Conservation (phyloP, 2,113 vertebrate species). For the Cyanoramphus novaezelandiae region DNA sequence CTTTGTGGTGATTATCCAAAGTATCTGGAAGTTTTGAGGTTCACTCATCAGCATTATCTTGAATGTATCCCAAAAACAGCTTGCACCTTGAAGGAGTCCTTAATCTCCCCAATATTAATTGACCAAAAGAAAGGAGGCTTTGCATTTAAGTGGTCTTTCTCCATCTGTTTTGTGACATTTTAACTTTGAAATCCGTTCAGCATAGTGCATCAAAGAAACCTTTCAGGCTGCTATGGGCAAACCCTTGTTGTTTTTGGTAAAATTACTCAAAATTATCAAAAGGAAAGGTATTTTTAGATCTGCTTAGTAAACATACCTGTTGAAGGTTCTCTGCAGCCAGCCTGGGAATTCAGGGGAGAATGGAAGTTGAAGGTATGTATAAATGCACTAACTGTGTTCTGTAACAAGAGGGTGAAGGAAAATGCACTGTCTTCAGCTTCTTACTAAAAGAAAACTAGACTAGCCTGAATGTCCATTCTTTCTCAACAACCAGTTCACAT, state of each 20-base stretch:
- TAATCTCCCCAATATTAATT: not conserved
- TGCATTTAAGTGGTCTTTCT: not conserved
- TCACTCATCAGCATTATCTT: not conserved
- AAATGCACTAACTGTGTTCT: not conserved
- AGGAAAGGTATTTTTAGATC: not conserved
- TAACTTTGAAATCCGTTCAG: not conserved
- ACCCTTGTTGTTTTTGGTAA: not conserved
- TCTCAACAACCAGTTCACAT: not conserved
- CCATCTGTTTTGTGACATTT: not conserved
- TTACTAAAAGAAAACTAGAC: not conserved
- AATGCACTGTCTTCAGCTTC: not conserved
- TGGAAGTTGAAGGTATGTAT: not conserved
- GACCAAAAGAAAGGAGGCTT: not conserved
- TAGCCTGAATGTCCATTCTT: not conserved
- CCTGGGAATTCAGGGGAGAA: not conserved
- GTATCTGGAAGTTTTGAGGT: constrained; percentile 1
- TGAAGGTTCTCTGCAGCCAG: not conserved
- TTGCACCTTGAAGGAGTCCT: not conserved
- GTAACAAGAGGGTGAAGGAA: not conserved
- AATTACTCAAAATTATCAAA: not conserved
- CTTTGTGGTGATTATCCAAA: constrained; percentile 39
- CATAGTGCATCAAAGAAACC: not conserved
- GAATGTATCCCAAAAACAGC: not conserved
- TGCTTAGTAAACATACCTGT: not conserved
- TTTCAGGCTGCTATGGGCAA: not conserved